Percentiles rank a stretch among this genome's conserved stretches.
phyloP scores from a whole-genome alignment of 2,888 invertebrate genomes.

The Hermodice carunculata region DNA sequence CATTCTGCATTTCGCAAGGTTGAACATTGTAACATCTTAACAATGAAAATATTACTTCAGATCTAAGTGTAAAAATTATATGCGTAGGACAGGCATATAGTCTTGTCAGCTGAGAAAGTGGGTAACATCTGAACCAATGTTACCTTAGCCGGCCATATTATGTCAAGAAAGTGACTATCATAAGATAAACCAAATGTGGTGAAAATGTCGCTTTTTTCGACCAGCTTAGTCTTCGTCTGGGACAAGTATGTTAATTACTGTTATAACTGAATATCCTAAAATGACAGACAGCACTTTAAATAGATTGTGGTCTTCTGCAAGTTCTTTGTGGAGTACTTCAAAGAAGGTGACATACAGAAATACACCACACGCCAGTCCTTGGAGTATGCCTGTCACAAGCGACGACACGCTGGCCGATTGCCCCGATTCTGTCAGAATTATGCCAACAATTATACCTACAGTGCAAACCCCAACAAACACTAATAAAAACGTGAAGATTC shows the following conservation, averaged over 20 bases:
- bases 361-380: constrained; percentile 91
- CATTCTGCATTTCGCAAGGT: too few species aligned
- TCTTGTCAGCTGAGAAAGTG: too few species aligned
- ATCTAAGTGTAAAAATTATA: too few species aligned
- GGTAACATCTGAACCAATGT: too few species aligned
- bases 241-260: constrained; percentile 8
- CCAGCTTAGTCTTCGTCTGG: too few species aligned
- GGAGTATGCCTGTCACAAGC: constrained; percentile 67
- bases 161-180: too few species aligned
- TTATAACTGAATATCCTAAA: constrained; percentile 15
- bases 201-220: too few species aligned
- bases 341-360: constrained; percentile 94
- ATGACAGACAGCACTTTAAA: constrained; percentile 17
- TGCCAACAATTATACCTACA: constrained; percentile 25
- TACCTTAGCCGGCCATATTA: too few species aligned
- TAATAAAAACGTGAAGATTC: constrained; percentile 63
- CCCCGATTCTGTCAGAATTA: neutral
- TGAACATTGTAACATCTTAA: too few species aligned
- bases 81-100: too few species aligned
- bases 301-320: constrained; percentile 23
- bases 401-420: neutral
- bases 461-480: constrained; percentile 24
- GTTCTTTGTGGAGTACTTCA: constrained; percentile 84
- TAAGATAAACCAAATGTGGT: too few species aligned
- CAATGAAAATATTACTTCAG: too few species aligned